These are phyloP conservation scores for Serilophus lunatus DNA, from an alignment of 2,113 vertebrate species.

Conservation along the genomic window DNA sequence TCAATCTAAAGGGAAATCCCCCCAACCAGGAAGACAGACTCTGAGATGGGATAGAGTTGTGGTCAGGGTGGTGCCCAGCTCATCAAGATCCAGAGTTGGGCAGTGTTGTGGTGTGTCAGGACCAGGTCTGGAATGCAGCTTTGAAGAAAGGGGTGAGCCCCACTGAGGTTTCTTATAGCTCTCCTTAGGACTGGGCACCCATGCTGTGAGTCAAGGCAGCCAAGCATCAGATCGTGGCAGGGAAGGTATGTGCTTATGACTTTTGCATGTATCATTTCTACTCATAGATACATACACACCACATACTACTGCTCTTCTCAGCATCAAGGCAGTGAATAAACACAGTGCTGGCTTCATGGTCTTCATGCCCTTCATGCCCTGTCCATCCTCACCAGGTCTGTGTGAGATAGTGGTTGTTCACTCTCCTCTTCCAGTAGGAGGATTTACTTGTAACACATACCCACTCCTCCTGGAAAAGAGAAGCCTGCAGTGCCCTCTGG, in stretches of 20 bases:
- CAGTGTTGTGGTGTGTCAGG: no score
- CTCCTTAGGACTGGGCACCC: not conserved
- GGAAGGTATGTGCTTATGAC: not conserved
- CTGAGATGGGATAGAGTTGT: accelerated
- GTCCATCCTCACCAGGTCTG: not conserved
- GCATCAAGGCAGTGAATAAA: not conserved
- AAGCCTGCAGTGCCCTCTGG: accelerated
- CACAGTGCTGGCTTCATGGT: not conserved
- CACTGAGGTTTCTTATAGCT: not conserved
- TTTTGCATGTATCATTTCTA: not conserved
- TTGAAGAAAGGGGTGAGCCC: not conserved
- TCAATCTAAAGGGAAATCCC: no score
- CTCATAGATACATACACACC: not conserved
- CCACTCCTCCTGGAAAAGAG: not conserved
- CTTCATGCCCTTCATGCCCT: not conserved
- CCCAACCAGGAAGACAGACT: accelerated
- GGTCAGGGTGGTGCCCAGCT: not conserved
- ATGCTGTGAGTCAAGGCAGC: not conserved
- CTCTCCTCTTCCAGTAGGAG: not conserved
- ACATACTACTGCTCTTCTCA: not conserved
- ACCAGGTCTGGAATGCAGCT: not conserved
- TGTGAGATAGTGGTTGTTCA: not conserved
- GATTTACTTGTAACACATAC: not conserved
- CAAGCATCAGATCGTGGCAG: not conserved
- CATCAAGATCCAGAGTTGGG: not conserved